Conservation (phyloP, 2,888 invertebrate species). For the Blastobasis lacticolella region DNA sequence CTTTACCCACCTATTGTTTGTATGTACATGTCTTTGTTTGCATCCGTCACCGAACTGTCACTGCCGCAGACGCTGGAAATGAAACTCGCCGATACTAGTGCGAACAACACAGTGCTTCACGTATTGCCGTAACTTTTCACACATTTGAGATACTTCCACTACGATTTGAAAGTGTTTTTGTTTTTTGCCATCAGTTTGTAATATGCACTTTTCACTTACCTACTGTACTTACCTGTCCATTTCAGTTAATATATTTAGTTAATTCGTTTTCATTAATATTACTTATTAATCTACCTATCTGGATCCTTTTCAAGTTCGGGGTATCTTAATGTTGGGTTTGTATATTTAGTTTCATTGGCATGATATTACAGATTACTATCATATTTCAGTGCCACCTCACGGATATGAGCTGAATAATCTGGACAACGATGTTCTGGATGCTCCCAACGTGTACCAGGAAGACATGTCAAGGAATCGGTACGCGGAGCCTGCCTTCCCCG, state of each 20-base stretch:
- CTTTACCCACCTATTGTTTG: conserved; percentile 13
- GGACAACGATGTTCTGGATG: conserved; percentile 78
- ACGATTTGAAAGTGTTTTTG: background rate
- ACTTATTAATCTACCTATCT: background rate
- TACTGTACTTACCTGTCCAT: background rate
- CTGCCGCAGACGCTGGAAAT: background rate
- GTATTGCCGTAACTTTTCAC: conserved; percentile 5
- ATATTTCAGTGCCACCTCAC: conserved; percentile 74
- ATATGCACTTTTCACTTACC: conserved; percentile 8
- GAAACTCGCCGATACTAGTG: background rate
- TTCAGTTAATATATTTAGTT: background rate
- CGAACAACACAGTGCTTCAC: conserved; percentile 4
- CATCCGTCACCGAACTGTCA: conserved; percentile 9
- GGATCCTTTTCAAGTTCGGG: too few species aligned
- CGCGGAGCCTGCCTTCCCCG: conserved; percentile 48
- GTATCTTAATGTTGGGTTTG: too few species aligned
- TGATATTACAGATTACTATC: background rate
- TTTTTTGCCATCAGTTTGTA: conserved; percentile 1
- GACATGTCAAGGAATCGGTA: conserved; percentile 49
- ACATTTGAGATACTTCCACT: conserved; percentile 2
- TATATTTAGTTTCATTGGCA: background rate
- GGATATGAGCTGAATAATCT: conserved; percentile 79
- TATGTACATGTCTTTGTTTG: conserved; percentile 11
- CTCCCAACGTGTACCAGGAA: conserved; percentile 72
- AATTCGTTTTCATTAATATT: background rate